Evolutionary conservation across 2,113 vertebrate species (phyloP).

Genomic region (Garra rufa): DNA sequence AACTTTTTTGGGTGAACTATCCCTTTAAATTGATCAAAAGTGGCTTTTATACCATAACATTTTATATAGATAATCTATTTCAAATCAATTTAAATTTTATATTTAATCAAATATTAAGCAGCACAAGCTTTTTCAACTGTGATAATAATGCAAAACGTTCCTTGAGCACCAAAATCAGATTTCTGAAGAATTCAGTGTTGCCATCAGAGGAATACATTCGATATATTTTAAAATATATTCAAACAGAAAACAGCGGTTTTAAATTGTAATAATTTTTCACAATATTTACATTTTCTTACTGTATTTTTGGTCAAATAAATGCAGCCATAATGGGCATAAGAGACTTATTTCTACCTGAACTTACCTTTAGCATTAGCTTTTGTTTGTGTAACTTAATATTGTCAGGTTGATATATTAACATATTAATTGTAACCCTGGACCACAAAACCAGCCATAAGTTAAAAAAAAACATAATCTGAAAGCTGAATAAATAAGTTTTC

Average conservation of each 20-base stretch:
- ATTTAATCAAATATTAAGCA: not conserved
- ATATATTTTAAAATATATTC: not conserved
- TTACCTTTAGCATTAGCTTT: not conserved
- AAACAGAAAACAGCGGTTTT: not conserved
- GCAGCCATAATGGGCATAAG: not conserved
- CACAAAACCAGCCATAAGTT: too few relatives aligned
- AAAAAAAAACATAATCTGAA: too few relatives aligned
- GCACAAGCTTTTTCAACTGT: not conserved
- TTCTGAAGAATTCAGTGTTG: not conserved
- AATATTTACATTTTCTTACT: not conserved
- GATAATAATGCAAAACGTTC: not conserved
- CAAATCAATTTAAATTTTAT: too few relatives aligned
- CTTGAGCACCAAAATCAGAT: not conserved
- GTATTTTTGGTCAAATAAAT: not conserved
- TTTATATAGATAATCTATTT: not conserved
- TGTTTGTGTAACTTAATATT: not conserved
- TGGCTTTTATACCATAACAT: too few relatives aligned
- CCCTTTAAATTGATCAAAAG: too few relatives aligned
- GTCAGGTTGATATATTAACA: not conserved
- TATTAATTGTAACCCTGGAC: not conserved
- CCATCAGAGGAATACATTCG: not conserved
- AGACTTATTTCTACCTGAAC: not conserved
- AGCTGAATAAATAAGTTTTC: too few relatives aligned
- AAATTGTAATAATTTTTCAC: not conserved
- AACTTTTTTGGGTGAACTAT: too few relatives aligned